Conservation (phyloP, 1,140 invertebrate genomes). For the Zaprionus taronus region DNA sequence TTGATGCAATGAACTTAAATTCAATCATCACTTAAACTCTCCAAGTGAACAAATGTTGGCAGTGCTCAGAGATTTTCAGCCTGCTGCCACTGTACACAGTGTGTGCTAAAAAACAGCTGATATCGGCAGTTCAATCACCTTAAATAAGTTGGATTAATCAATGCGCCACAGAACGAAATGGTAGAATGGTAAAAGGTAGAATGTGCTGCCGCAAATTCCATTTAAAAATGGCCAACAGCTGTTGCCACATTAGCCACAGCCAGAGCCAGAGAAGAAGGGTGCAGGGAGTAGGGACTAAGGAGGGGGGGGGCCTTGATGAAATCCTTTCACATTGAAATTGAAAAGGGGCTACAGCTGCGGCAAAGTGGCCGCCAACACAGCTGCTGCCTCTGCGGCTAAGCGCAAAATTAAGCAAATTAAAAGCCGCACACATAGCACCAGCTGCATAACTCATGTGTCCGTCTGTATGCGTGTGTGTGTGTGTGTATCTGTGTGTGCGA, state of each 20-base stretch:
- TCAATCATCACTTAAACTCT: too few relatives aligned
- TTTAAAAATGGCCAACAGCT: slow-evolving; percentile 66
- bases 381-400: slow-evolving; percentile 60
- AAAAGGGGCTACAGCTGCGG: slow-evolving; percentile 58
- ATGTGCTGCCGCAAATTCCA: slow-evolving; percentile 40
- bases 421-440: slow-evolving; percentile 68
- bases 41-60: too few relatives aligned
- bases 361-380: slow-evolving; percentile 55
- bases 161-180: slow-evolving; percentile 32
- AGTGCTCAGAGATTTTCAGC: too few relatives aligned
- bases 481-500: slow-evolving; percentile 11
- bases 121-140: slow-evolving; percentile 24
- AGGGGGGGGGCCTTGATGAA: slow-evolving; percentile 24
- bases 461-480: slow-evolving; percentile 29
- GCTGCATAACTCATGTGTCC: slow-evolving; percentile 71
- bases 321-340: slow-evolving; percentile 50
- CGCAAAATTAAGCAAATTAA: slow-evolving; percentile 82
- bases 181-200: slow-evolving; percentile 17
- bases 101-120: not conserved
- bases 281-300: not conserved
- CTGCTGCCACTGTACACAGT: not conserved
- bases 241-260: slow-evolving; percentile 72
- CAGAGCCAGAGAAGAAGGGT: slow-evolving; percentile 10
- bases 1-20: too few relatives aligned
- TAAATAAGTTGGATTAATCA: slow-evolving; percentile 45